phyloP scores from a whole-genome alignment of 2,797 vertebrate species.

The Pseudomugil tenellus region DNA sequence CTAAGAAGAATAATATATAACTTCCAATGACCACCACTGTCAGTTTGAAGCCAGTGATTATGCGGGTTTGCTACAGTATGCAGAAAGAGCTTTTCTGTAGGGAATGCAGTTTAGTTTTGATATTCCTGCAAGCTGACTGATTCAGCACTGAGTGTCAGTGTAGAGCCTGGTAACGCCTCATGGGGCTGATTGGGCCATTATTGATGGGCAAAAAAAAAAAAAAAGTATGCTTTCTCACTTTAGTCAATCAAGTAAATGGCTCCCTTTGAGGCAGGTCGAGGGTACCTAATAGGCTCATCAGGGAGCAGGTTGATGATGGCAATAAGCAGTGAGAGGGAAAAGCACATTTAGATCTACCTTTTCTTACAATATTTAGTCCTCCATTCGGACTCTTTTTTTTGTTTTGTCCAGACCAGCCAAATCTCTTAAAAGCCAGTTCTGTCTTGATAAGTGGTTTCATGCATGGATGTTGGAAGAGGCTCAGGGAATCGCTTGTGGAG shows the following conservation, averaged over 20 bases:
- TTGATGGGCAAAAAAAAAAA: constrained; percentile 71
- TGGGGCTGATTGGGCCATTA: constrained; percentile 82
- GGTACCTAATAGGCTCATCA: constrained; percentile 82
- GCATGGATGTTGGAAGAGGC: neutral
- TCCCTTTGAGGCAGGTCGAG: constrained; percentile 71
- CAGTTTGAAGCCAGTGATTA: constrained; percentile 14
- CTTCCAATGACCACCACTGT: neutral
- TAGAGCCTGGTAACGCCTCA: constrained; percentile 56
- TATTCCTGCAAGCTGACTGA: constrained; percentile 49
- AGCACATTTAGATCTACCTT: constrained; percentile 49
- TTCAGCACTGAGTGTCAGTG: constrained; percentile 64
- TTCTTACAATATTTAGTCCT: constrained; percentile 34
- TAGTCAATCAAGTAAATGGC: constrained; percentile 83
- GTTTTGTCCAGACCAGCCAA: constrained; percentile 48
- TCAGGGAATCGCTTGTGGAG: constrained; percentile 3
- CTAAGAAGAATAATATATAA: neutral
- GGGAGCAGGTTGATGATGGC: constrained; percentile 65
- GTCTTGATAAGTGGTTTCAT: constrained; percentile 21
- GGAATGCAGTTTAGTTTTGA: constrained; percentile 35
- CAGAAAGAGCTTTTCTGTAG: constrained; percentile 24
- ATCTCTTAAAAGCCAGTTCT: constrained; percentile 27
- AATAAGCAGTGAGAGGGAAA: constrained; percentile 45
- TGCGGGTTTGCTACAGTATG: constrained; percentile 4
- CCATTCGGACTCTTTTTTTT: constrained; percentile 8
- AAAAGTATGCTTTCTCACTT: constrained; percentile 78